Base-by-base conservation (phyloP, 2,797 vertebrate species). In the Miichthys miiuy region DNA sequence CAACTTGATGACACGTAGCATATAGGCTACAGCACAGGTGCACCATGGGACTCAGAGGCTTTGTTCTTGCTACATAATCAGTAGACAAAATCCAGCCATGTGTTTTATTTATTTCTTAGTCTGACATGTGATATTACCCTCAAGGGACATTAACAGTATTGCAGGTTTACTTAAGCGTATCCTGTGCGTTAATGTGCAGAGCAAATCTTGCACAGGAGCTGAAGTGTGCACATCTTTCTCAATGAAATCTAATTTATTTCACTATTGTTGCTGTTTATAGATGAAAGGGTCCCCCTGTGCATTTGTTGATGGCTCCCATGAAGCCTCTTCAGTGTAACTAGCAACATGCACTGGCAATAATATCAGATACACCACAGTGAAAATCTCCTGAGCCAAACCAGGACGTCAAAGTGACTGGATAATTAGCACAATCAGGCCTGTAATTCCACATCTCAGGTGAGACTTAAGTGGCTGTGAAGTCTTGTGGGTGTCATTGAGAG, bases 341-440 rank as follows among this genome's bases (percentile, higher is more conserved):
- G 75, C 82, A 81, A 61, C 56, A 66, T 50, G 47, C 62, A 20
- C 70, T 41, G 48, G 38, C 68, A 83, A 60, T 79, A 87, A 72
- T 38, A 82, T 80, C 38, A 68, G 66, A 67, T 63, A 14, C 47
- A 76, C 42, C 52, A 46, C 60, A 50, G 0, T 63, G 63, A 72
- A 79, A 81, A 46, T 77, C 80, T 81, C 65, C 63, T 10, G 74
- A 82, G 85, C 79, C 79, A 46, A 80, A 81, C 77, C 67, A 44
- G 58, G 77, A 80, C 11, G 21, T 68, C 42, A 57, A 76, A 87
- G 76, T 77, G 65, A 79, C 80, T 68, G 68, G 60, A 76, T 92
- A 88, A 92, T 91, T 90, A 91, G 87, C 80, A 90, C 82, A 86
- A 62, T 82, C 75, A 88, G 75, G 81, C 68, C 68, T 75, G 8